These are phyloP conservation scores for Chironomus striatipennis DNA, from an alignment of 1,140 invertebrate genomes.

Conservation along the genomic window DNA sequence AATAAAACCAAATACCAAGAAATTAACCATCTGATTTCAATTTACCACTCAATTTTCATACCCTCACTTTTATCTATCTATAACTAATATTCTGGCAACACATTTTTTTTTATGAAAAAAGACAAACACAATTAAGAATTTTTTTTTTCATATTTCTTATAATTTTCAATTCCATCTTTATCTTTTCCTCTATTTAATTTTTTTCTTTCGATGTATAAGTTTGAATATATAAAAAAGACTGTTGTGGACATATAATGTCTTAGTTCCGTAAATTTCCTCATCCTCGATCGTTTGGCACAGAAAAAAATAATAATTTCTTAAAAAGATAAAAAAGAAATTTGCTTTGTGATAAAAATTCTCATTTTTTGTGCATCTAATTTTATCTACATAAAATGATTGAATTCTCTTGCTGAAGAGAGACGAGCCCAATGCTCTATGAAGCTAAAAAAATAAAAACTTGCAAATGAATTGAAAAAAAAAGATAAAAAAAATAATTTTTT, in stretches of 20 bases:
- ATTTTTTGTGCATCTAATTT: neutral
- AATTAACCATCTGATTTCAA: no score
- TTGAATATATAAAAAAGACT: neutral
- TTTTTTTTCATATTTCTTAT: neutral
- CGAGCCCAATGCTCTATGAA: neutral
- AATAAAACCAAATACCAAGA: no score
- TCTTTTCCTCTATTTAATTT: neutral
- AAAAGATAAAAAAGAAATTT: neutral
- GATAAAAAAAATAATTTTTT: neutral
- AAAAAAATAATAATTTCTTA: neutral
- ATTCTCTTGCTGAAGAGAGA: neutral
- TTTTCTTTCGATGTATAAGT: neutral
- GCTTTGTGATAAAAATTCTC: no score
- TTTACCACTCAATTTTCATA: no score
- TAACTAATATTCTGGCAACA: no score
- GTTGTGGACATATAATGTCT: neutral
- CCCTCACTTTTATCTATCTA: no score
- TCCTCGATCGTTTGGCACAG: neutral
- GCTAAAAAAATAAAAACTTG: neutral
- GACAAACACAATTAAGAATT: neutral
- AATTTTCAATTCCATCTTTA: neutral
- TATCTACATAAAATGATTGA: constrained; percentile 22
- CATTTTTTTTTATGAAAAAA: neutral
- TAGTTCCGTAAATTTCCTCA: neutral
- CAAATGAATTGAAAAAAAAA: constrained; percentile 13